Evolutionary conservation across 2,113 vertebrate species (phyloP).

Genomic region (Egretta garzetta): DNA sequence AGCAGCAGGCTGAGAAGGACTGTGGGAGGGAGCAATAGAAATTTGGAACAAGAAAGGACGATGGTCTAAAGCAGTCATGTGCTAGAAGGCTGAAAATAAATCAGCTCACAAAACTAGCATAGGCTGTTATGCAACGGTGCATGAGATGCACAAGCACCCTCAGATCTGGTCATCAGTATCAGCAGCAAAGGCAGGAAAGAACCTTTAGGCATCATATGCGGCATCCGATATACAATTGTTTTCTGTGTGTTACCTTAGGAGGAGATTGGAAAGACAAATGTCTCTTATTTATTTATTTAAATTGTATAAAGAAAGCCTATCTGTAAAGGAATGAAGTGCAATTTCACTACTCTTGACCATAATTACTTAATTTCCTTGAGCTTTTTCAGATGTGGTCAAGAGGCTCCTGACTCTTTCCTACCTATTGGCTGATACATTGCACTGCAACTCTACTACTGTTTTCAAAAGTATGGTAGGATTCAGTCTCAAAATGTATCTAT

Average conservation of each 20-base stretch:
- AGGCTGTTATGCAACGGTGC: slow-evolving; percentile 4
- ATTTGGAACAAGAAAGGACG: slow-evolving; percentile 22
- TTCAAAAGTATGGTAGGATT: neutral
- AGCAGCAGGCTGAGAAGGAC: neutral
- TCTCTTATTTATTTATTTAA: neutral
- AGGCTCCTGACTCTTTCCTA: neutral
- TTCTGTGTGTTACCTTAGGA: neutral
- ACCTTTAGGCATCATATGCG: neutral
- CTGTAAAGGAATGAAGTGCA: neutral
- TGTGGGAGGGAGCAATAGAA: slow-evolving; percentile 1
- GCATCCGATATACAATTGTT: neutral
- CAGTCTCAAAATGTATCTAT: neutral
- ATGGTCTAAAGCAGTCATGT: slow-evolving; percentile 43
- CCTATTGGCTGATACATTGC: neutral
- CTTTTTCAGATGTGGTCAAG: neutral
- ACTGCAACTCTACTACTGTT: neutral
- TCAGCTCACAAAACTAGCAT: neutral
- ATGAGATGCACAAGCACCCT: neutral
- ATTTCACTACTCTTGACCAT: neutral
- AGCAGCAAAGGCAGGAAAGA: neutral
- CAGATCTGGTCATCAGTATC: neutral
- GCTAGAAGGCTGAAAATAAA: slow-evolving; percentile 59
- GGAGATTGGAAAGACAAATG: neutral
- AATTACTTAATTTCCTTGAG: neutral
- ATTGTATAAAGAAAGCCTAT: neutral